phyloP scores from a whole-genome alignment of 2,797 vertebrate genomes.

The Eulemur mongoz region DNA sequence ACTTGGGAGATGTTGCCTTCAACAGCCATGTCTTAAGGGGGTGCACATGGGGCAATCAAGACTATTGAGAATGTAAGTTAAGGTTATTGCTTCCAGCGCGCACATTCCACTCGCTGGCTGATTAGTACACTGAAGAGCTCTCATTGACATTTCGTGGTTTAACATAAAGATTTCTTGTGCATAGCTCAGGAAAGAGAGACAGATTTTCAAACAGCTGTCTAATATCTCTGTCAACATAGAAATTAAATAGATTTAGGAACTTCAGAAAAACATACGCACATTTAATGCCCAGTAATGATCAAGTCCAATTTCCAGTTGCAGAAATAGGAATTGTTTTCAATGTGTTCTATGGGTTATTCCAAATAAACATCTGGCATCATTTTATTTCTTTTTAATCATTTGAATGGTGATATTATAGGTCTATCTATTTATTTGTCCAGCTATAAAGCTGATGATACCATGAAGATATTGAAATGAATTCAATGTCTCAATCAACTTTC shows the following conservation, averaged over 20 bases:
- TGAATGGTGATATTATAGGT: constrained; percentile 71
- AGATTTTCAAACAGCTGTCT: constrained; percentile 88
- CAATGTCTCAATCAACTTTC: constrained; percentile 58
- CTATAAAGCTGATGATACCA: constrained; percentile 51
- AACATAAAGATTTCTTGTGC: constrained; percentile 83
- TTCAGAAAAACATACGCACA: constrained; percentile 79
- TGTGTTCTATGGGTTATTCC: constrained; percentile 80
- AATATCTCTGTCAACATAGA: constrained; percentile 87
- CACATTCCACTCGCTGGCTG: constrained; percentile 62
- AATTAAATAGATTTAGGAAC: constrained; percentile 87
- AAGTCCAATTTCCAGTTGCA: constrained; percentile 84
- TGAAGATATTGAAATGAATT: constrained; percentile 55
- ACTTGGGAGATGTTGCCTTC: background rate
- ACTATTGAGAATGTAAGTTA: constrained; percentile 58
- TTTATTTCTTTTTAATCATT: constrained; percentile 80
- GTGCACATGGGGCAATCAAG: background rate
- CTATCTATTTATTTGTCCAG: constrained; percentile 71
- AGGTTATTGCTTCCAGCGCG: constrained; percentile 71
- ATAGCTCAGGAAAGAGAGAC: constrained; percentile 81
- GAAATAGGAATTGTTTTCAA: constrained; percentile 83
- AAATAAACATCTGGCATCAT: constrained; percentile 83
- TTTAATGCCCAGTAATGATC: constrained; percentile 85
- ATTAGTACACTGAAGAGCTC: constrained; percentile 80
- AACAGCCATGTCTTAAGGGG: constrained; percentile 40
- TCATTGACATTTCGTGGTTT: constrained; percentile 79